phyloP scores from a whole-genome alignment of 1,140 invertebrate genomes.

The Druon quercuslanigerum region DNA sequence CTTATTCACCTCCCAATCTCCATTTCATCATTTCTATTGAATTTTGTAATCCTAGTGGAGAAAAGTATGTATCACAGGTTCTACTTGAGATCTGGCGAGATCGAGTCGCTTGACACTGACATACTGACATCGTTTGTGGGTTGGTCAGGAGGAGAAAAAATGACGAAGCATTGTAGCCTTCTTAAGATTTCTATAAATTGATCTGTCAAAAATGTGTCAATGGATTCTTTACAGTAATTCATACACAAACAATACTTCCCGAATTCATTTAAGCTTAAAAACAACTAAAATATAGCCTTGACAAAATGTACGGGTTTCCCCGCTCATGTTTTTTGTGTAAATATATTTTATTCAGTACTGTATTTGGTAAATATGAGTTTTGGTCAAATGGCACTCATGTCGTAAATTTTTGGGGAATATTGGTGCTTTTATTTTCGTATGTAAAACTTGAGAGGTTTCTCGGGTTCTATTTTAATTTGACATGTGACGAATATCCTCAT shows the following conservation, averaged over 20 bases:
- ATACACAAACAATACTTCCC: too few species aligned
- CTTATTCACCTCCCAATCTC: background rate
- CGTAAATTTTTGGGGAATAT: too few species aligned
- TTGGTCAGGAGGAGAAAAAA: slow-evolving; percentile 54
- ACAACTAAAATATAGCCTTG: too few species aligned
- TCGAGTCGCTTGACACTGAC: slow-evolving; percentile 69
- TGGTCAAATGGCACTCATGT: too few species aligned
- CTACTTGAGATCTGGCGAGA: slow-evolving; percentile 55
- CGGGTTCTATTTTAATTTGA: too few species aligned
- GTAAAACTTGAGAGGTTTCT: too few species aligned
- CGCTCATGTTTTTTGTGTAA: too few species aligned
- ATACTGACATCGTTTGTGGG: slow-evolving; percentile 67
- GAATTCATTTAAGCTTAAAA: too few species aligned
- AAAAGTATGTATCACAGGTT: slow-evolving; percentile 3
- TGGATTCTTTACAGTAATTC: background rate
- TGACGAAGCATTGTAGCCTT: slow-evolving; percentile 50
- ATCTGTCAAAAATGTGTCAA: background rate
- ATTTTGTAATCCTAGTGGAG: background rate
- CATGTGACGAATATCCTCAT: background rate
- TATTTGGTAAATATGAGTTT: too few species aligned
- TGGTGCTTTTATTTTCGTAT: too few species aligned
- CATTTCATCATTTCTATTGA: background rate
- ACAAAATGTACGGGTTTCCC: too few species aligned
- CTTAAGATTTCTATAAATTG: slow-evolving; percentile 43
- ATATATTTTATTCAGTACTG: too few species aligned